These are phyloP conservation scores for Oedothorax gibbosus DNA, from an alignment of 1,140 invertebrate genomes.

Conservation along the genomic window DNA sequence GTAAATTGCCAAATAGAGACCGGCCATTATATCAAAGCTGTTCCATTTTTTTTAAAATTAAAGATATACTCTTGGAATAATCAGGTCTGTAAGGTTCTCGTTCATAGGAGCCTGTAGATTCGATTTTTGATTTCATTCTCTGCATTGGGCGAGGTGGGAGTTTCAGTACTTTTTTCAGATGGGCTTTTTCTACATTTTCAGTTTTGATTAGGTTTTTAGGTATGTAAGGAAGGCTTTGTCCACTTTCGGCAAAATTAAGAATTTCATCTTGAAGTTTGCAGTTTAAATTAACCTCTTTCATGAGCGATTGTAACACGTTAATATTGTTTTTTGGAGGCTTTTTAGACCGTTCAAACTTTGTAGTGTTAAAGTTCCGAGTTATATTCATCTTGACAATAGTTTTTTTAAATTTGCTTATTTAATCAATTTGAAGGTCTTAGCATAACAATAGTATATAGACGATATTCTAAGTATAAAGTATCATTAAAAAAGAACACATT, in stretches of 20 bases:
- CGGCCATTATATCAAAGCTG: no score
- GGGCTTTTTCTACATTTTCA: not conserved
- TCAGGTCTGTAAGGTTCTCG: slow-evolving; percentile 24
- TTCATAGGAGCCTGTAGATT: slow-evolving; percentile 21
- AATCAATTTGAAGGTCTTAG: no score
- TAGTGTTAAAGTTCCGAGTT: no score
- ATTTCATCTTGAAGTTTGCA: slow-evolving; percentile 26
- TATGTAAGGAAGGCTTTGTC: slow-evolving; percentile 9
- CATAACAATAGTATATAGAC: no score
- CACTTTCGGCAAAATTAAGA: slow-evolving; percentile 4
- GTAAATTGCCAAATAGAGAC: no score
- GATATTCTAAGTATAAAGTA: no score
- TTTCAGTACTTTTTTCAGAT: not conserved
- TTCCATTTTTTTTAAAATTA: not conserved
- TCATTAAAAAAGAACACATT: no score
- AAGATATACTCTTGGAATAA: slow-evolving; percentile 8
- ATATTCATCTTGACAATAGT: no score
- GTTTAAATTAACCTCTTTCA: slow-evolving; percentile 25
- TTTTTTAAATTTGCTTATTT: no score
- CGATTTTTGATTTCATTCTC: slow-evolving; percentile 4
- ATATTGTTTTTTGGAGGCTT: no score
- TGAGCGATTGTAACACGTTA: not conserved
- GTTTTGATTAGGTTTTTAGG: slow-evolving; percentile 20
- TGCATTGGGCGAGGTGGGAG: slow-evolving; percentile 17
- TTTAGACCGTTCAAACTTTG: no score